A percentile compares a stretch with the other conserved stretches of the same genome.
phyloP scores from a whole-genome alignment of 2,888 invertebrate genomes.

The Amphipoea oculea region DNA sequence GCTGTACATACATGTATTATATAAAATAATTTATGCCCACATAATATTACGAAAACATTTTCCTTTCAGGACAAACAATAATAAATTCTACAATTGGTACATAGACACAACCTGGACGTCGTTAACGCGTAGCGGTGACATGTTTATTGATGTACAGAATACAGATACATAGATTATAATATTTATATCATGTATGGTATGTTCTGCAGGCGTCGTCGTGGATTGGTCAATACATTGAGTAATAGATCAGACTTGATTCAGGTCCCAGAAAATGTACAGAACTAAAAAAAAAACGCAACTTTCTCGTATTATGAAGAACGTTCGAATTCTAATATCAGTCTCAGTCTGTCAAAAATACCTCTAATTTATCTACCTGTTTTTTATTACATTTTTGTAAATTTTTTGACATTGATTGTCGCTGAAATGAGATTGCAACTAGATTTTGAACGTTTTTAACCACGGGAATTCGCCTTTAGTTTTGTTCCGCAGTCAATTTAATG shows the following conservation, averaged over 20 bases:
- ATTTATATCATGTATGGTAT: conserved; percentile 2
- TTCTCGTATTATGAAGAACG: neutral
- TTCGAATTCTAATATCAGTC: neutral
- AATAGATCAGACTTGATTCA: neutral
- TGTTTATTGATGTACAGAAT: conserved; percentile 36
- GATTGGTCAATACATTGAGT: neutral
- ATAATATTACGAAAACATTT: conserved; percentile 81
- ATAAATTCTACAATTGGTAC: conserved; percentile 64
- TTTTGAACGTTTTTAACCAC: neutral
- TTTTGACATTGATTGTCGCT: neutral
- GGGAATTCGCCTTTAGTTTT: neutral
- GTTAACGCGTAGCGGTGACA: conserved; percentile 40
- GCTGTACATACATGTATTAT: conserved; percentile 50
- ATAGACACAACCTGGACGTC: conserved; percentile 48
- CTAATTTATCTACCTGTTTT: neutral
- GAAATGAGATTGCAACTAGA: neutral
- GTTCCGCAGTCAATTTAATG: neutral
- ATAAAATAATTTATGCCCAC: conserved; percentile 82
- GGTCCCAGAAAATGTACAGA: neutral
- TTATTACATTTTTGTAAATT: neutral
- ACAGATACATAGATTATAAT: conserved; percentile 36
- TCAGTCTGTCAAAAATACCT: too few species aligned
- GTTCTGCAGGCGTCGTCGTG: neutral
- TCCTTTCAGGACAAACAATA: conserved; percentile 76
- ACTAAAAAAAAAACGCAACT: neutral